phyloP scores from a whole-genome alignment of 2,113 vertebrate species.

The Cichladusa arquata region DNA sequence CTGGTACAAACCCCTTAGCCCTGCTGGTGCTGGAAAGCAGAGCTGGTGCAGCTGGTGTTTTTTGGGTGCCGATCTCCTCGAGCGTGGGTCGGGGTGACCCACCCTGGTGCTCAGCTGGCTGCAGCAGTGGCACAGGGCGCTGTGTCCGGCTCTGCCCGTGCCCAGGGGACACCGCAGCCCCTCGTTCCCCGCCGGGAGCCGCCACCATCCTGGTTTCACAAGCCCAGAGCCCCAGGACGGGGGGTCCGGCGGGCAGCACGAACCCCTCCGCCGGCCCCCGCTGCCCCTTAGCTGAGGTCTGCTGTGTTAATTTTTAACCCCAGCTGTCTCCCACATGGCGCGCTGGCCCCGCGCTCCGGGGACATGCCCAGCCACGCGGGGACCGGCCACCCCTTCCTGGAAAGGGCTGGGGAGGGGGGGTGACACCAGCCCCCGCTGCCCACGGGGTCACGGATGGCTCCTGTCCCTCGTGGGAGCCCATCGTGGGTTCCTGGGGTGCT shows the following conservation, averaged over 20 bases:
- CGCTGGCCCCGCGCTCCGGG: background rate
- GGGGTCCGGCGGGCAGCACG: background rate
- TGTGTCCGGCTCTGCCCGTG: background rate
- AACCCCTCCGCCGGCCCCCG: background rate
- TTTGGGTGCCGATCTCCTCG: accelerated
- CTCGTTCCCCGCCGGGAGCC: accelerated
- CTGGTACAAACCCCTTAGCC: background rate
- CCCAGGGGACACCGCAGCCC: background rate
- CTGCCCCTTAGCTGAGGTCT: background rate
- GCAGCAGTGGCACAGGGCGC: background rate
- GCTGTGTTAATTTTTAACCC: constrained; percentile 65
- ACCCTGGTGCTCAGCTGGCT: accelerated
- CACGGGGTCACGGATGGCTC: background rate
- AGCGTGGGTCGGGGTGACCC: background rate
- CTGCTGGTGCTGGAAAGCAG: accelerated
- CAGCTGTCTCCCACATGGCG: constrained; percentile 31
- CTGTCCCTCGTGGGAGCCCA: background rate
- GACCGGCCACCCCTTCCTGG: background rate
- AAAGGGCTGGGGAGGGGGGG: background rate
- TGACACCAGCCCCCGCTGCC: background rate
- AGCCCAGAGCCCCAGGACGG: accelerated
- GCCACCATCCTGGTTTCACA: accelerated
- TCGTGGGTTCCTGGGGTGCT: background rate
- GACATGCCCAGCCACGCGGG: background rate
- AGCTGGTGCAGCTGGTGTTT: accelerated